Base-by-base conservation (phyloP, 2,113 vertebrate species). In the Ceyx cyanopectus region DNA sequence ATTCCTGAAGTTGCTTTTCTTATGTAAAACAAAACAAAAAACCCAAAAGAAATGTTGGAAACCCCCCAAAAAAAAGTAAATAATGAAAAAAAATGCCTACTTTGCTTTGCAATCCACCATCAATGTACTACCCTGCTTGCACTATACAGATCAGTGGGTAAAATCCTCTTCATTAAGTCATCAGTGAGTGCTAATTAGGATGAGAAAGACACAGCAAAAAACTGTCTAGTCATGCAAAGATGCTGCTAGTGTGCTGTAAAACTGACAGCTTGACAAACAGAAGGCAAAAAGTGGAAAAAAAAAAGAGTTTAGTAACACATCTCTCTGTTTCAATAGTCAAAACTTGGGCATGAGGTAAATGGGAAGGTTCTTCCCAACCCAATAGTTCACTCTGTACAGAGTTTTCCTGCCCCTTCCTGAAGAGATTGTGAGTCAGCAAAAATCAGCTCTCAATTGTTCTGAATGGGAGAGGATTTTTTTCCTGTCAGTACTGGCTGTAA, bases 251-350 rank as follows among this genome's bases (percentile, higher is more conserved):
- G 10, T 43, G 7, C 3, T 10, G 78, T 7, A 81, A 82, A 93
- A 9, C 12, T 24, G 83, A 79, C n/a, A 20, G 46, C 19, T 86
- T 78, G 61, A 62, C 14, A 82, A 77, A 86, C 17, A 51, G 12
- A 54, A 54, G 7, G 7, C 27, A 74, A 20, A 26, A 94, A 93
- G 82, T 78, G 91, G 95, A 95, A 96, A 92, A 96, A 67, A 62
- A 22, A n/a, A 75, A 57, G 26, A 21, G 26, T 21, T 90, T 83
- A 87, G 22, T 58, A 79, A 83, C 43, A 63, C 37, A 65, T 46
- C 60, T 81, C 94, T 78, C 75, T 89, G 81, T 97, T 97, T 97
- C 95, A 93, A 11, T 89, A 77, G 85, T 80, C 58, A 92, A 90
- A 91, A 92, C 41, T 54, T 86, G 50, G 68, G 57, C 48, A 70